phyloP scores from a whole-genome alignment of 1,140 invertebrate species.

The Drosophila athabasca region DNA sequence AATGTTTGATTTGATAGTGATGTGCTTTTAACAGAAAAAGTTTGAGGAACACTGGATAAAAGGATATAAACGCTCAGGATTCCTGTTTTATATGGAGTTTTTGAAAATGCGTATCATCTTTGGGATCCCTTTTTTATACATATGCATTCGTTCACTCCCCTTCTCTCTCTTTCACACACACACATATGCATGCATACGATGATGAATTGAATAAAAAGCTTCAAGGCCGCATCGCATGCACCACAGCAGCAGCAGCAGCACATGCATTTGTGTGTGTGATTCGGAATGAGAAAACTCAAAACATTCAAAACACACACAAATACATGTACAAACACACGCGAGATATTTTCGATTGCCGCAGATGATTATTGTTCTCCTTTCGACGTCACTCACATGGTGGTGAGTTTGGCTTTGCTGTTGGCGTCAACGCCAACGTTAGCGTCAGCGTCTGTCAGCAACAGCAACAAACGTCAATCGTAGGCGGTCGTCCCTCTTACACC shows the following conservation, averaged over 20 bases:
- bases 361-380: slow-evolving; percentile 48
- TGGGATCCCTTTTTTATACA: not conserved
- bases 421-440: slow-evolving; percentile 21
- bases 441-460: slow-evolving; percentile 34
- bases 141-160: not conserved
- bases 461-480: slow-evolving; percentile 44
- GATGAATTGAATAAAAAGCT: slow-evolving; percentile 52
- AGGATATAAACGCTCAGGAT: not conserved
- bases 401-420: no score
- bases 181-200: slow-evolving; percentile 9
- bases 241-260: slow-evolving; percentile 22
- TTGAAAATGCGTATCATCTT: not conserved
- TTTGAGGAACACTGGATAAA: not conserved
- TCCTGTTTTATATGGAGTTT: not conserved
- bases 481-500: slow-evolving; percentile 13
- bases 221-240: slow-evolving; percentile 49
- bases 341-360: slow-evolving; percentile 52
- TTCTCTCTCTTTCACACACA: slow-evolving; percentile 12
- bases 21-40: no score
- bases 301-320: slow-evolving; percentile 43
- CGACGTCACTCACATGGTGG: slow-evolving; percentile 48
- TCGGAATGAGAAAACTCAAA: slow-evolving; percentile 47
- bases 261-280: slow-evolving; percentile 24
- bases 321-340: slow-evolving; percentile 43
- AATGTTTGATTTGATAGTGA: no score